These are phyloP conservation scores for Caranx melampygus DNA, from an alignment of 2,113 vertebrate genomes.

Conservation along the genomic window DNA sequence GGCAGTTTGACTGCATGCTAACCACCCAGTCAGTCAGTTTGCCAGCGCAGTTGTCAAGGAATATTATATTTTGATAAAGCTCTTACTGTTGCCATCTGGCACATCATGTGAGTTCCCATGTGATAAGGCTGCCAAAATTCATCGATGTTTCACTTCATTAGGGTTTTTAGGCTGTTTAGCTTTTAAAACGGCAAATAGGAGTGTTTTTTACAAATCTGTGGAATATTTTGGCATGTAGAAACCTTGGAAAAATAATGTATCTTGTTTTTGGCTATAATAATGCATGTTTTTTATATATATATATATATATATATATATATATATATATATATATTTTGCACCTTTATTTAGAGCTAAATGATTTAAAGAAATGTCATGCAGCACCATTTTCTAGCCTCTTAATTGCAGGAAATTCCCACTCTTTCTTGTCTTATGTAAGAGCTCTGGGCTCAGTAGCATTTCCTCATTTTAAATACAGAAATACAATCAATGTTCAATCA, in stretches of 20 bases:
- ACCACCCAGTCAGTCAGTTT: slow-evolving; percentile 8
- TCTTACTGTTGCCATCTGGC: slow-evolving; percentile 40
- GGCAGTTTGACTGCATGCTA: not conserved
- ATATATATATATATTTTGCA: not conserved
- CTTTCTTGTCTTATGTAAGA: too few species aligned
- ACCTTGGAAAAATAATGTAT: not conserved
- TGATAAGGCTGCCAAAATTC: slow-evolving; percentile 32
- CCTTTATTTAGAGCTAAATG: not conserved
- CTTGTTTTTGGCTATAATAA: not conserved
- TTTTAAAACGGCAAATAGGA: not conserved
- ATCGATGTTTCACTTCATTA: slow-evolving; percentile 19
- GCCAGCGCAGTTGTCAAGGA: slow-evolving; percentile 33
- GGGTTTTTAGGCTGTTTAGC: not conserved
- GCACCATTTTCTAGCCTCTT: too few species aligned
- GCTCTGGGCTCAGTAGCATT: too few species aligned
- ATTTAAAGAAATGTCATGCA: not conserved
- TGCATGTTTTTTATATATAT: not conserved
- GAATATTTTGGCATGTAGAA: not conserved
- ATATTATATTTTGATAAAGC: slow-evolving; percentile 25
- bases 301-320: not conserved
- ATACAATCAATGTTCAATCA: too few species aligned
- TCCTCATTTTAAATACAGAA: not conserved
- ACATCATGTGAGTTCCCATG: slow-evolving; percentile 2
- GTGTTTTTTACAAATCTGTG: not conserved
- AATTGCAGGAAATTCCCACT: too few species aligned